Base-by-base conservation (phyloP, 1,140 invertebrate genomes). In the Bombus affinis region DNA sequence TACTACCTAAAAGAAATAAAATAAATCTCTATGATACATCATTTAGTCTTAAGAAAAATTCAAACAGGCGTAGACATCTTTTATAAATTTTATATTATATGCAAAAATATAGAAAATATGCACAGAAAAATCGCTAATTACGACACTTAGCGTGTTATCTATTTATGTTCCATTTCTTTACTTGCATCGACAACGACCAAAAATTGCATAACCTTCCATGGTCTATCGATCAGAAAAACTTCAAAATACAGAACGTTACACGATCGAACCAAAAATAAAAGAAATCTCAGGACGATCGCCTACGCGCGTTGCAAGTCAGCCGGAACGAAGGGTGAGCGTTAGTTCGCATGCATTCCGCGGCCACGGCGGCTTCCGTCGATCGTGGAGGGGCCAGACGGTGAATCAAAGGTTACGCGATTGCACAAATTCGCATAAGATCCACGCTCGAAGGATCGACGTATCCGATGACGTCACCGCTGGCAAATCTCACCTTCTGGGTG, bases 381-480 rank as follows among this genome's bases (percentile, higher is more conserved):
- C 3, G 59, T 28, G 12, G 3, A 10, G 37, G 37, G 42, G 39
- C 13, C 22, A 28, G 65, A 47, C 66, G 44, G 32, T 66, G 81
- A 78, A 71, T n/a, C 47, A 44, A 78, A 71, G 76, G 76, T 85
- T 62, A 68, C 68, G 42, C 39, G 83, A 80, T 80, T 73, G 77
- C 42, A 73, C 68, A 59, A 79, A 65, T 85, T 85, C 77, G 76
- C 77, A 32, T 75, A 81, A 85, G 84, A 73, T 81, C 59, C 57
- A 25, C 59, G 65, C 37, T 28, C 53, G 25, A 62, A 70, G 77
- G 62, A 80, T 81, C 59, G 73, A 74, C 83, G 65, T 44, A 59
- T 59, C 84, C 86, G 44, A 65, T 91, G 86, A 91, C 88, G 86
- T 92, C 89, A 89, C 57, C 74, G 65, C 80, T 68, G 77, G 88